Evolutionary conservation across 2,888 invertebrate species (phyloP).

Genomic region (Drosophila nigricruria): DNA sequence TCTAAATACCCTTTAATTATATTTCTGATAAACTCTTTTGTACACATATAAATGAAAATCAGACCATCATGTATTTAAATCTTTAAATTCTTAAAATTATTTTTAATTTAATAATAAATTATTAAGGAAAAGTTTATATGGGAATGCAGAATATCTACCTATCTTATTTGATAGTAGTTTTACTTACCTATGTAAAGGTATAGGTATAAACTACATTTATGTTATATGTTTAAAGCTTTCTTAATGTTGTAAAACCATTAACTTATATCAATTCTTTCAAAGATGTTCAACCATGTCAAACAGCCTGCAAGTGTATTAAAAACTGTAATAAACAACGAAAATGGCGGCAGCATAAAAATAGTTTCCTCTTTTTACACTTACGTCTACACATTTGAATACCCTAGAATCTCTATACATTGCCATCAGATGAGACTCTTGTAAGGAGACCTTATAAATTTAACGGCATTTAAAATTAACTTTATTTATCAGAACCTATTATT

Average conservation of each 20-base stretch:
- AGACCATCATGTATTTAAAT: no score
- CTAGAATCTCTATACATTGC: background rate
- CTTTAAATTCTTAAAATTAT: no score
- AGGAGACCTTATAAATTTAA: background rate
- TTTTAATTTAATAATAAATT: no score
- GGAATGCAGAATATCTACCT: no score
- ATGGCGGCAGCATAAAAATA: constrained; percentile 8
- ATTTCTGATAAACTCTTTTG: background rate
- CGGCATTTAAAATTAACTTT: background rate
- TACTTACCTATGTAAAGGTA: background rate
- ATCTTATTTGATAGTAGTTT: background rate
- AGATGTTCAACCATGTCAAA: background rate
- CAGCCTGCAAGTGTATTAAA: background rate
- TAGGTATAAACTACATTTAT: no score
- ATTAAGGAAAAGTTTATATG: no score
- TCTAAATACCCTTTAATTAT: background rate
- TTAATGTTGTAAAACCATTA: background rate
- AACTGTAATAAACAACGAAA: constrained; percentile 32
- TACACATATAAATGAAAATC: no score
- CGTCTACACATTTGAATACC: constrained; percentile 3
- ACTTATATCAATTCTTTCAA: no score
- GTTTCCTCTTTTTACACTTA: constrained; percentile 14
- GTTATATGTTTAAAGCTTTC: no score
- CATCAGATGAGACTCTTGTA: no score
- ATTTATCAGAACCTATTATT: background rate